A percentile compares a stretch with the other conserved stretches of the same genome.
phyloP scores from a whole-genome alignment of 2,113 vertebrate genomes.

The Lichenostomus cassidix region DNA sequence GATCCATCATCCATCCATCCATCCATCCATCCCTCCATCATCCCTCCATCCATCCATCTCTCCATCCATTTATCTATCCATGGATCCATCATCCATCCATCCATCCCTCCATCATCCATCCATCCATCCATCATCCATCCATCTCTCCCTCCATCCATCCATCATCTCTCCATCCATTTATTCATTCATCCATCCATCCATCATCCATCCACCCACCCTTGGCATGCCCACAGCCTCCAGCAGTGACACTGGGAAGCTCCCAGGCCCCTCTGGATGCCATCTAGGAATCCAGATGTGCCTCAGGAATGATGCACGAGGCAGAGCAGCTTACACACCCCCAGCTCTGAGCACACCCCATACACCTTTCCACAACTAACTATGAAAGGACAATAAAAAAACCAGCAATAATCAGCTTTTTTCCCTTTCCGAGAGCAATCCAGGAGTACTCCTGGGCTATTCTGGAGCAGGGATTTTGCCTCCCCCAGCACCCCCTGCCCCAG shows the following conservation, averaged over 20 bases:
- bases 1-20: background rate
- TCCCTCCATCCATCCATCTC: background rate
- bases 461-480: background rate
- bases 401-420: accelerated
- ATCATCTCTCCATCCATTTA: background rate
- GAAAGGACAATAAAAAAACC: background rate
- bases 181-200: too few relatives aligned
- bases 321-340: background rate
- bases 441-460: background rate
- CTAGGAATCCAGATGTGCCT: background rate
- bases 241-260: background rate
- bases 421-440: background rate
- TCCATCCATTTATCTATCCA: background rate
- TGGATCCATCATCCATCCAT: background rate
- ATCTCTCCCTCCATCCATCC: background rate
- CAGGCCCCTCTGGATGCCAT: background rate
- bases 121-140: background rate
- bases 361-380: background rate
- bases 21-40: background rate
- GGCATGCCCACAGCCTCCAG: accelerated
- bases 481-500: background rate
- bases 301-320: accelerated
- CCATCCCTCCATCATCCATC: background rate
- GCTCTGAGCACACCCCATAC: accelerated
- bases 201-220: background rate